Conservation (phyloP, 2,113 vertebrate species). For the Paraplagusia blochii region DNA sequence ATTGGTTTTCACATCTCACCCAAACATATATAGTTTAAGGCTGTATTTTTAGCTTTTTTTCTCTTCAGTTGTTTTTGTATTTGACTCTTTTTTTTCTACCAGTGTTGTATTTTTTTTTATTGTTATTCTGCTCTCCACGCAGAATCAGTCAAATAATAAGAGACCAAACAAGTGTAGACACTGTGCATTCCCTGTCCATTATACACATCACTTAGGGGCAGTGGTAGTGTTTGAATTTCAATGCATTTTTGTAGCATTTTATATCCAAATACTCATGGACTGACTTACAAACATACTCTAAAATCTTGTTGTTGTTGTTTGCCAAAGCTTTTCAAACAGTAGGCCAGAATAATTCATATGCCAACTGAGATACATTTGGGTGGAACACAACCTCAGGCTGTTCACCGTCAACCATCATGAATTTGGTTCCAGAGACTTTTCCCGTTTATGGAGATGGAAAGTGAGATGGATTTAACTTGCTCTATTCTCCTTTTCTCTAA, state of each 20-base stretch:
- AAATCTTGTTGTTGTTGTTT: conserved; percentile 50
- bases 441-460: conserved; percentile 43
- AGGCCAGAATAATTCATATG: conserved; percentile 58
- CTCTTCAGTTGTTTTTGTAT: background rate
- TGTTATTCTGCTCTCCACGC: conserved; percentile 20
- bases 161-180: conserved; percentile 28
- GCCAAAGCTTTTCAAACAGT: conserved; percentile 41
- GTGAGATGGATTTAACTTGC: conserved; percentile 33
- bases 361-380: conserved; percentile 49
- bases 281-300: conserved; percentile 39
- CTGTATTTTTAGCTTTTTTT: conserved; percentile 1
- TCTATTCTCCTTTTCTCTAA: conserved; percentile 1
- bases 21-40: background rate
- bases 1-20: too few species aligned
- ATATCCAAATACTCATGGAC: conserved; percentile 32
- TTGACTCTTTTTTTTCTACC: background rate
- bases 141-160: conserved; percentile 19
- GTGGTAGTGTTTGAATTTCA: conserved; percentile 20
- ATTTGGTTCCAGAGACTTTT: conserved; percentile 43
- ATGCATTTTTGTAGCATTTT: conserved; percentile 15
- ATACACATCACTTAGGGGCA: conserved; percentile 16
- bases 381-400: conserved; percentile 47
- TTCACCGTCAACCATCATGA: conserved; percentile 40
- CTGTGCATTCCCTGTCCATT: conserved; percentile 5
- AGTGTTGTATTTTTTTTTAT: background rate